A percentile compares a stretch with the other conserved stretches of the same genome.
These are phyloP conservation scores for Tinamus guttatus DNA, from an alignment of 2,113 vertebrate genomes.

Conservation along the genomic window DNA sequence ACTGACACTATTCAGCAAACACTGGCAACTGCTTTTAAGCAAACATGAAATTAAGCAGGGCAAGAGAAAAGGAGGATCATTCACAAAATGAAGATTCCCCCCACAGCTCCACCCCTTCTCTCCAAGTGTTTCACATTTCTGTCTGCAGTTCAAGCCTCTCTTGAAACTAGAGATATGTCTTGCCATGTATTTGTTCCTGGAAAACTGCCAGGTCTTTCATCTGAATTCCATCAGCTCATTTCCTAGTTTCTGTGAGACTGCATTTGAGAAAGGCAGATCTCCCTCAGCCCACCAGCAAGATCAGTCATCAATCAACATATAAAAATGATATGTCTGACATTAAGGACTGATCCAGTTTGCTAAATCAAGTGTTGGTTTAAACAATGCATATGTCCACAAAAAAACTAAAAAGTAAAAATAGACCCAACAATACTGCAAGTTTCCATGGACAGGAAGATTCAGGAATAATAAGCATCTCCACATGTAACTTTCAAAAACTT, in stretches of 20 bases:
- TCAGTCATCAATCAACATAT: not conserved
- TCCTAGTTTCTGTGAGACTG: constrained; percentile 78
- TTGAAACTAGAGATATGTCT: constrained; percentile 24
- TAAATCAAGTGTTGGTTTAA: not conserved
- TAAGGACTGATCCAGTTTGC: not conserved
- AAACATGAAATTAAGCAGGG: constrained; percentile 25
- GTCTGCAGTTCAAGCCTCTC: not conserved
- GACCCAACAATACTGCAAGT: not conserved
- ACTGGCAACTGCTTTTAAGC: constrained; percentile 60
- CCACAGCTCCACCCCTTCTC: not conserved
- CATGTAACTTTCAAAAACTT: not conserved
- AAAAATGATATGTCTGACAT: not conserved
- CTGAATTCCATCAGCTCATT: constrained; percentile 78
- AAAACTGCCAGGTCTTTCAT: constrained; percentile 65
- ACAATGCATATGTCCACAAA: not conserved
- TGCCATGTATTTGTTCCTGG: constrained; percentile 61
- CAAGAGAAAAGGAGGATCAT: not conserved
- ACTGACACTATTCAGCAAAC: constrained; percentile 60
- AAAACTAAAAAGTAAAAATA: not conserved
- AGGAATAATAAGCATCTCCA: not conserved
- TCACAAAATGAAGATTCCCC: constrained; percentile 15
- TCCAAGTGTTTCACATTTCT: not conserved
- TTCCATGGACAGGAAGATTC: not conserved
- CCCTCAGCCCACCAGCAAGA: not conserved
- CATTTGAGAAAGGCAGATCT: constrained; percentile 38